phyloP scores from a whole-genome alignment of 1,140 invertebrate species.

The Drosophila parabipectinata region DNA sequence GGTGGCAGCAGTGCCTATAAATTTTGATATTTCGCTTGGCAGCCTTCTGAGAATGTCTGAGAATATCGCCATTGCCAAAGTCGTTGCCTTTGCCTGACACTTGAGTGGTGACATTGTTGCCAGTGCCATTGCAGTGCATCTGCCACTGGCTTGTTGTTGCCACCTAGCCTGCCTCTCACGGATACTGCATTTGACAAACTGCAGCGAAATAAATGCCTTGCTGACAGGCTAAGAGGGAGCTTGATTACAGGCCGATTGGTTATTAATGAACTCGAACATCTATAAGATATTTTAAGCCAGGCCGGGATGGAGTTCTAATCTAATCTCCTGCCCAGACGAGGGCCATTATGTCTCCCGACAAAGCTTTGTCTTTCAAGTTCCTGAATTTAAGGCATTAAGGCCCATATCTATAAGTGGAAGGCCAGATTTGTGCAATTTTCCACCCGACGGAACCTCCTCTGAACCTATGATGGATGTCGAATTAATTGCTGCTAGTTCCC shows the following conservation, averaged over 20 bases:
- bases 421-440: no score
- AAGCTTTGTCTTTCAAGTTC: not conserved
- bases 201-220: constrained; percentile 49
- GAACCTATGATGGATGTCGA: constrained; percentile 1
- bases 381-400: no score
- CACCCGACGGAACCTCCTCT: no score
- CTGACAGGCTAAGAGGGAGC: constrained; percentile 14
- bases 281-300: not conserved
- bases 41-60: not conserved
- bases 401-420: no score
- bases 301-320: no score
- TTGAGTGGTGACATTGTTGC: constrained; percentile 70
- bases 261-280: constrained; percentile 22
- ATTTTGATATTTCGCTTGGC: constrained; percentile 8
- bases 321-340: no score
- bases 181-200: constrained; percentile 60
- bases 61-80: constrained; percentile 35
- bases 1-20: not conserved
- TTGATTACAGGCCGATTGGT: constrained; percentile 26
- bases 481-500: constrained; percentile 11
- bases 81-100: constrained; percentile 68
- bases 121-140: constrained; percentile 32
- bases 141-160: constrained; percentile 15
- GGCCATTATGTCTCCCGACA: not conserved
- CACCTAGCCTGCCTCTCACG: constrained; percentile 24